Evolutionary conservation across 2,113 vertebrate species (phyloP).

Genomic region (Eptesicus fuscus): DNA sequence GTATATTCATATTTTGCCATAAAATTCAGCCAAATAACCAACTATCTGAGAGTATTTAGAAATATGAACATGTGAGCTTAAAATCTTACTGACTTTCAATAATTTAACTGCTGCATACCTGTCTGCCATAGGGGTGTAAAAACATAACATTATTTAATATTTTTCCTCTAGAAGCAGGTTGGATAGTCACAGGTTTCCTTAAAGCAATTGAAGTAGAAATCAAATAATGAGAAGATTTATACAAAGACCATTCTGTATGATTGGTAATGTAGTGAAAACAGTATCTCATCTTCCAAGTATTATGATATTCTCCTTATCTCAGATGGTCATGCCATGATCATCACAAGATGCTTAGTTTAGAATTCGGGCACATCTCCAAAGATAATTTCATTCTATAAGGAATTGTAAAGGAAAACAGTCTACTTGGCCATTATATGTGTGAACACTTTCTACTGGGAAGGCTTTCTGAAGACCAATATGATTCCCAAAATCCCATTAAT

Average conservation of each 20-base stretch:
- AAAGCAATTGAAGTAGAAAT: background rate
- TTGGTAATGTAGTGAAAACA: constrained; percentile 49
- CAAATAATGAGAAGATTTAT: background rate
- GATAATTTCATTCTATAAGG: background rate
- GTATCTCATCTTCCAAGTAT: background rate
- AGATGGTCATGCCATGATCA: background rate
- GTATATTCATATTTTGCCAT: background rate
- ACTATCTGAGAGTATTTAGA: background rate
- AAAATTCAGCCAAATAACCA: background rate
- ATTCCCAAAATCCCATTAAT: background rate
- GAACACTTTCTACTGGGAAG: background rate
- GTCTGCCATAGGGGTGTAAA: background rate
- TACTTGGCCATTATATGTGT: background rate
- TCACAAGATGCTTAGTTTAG: background rate
- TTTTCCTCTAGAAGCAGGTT: background rate
- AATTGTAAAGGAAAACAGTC: background rate
- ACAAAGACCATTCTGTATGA: background rate
- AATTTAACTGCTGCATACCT: background rate
- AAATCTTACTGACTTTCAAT: background rate
- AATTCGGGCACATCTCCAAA: background rate
- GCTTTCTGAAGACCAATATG: background rate
- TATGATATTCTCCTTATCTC: background rate
- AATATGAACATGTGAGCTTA: background rate
- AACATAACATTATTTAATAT: background rate
- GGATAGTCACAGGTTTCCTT: background rate